These are phyloP conservation scores for Tenualosa thibaudeaui DNA, from an alignment of 2,797 vertebrate genomes.

Conservation along the genomic window DNA sequence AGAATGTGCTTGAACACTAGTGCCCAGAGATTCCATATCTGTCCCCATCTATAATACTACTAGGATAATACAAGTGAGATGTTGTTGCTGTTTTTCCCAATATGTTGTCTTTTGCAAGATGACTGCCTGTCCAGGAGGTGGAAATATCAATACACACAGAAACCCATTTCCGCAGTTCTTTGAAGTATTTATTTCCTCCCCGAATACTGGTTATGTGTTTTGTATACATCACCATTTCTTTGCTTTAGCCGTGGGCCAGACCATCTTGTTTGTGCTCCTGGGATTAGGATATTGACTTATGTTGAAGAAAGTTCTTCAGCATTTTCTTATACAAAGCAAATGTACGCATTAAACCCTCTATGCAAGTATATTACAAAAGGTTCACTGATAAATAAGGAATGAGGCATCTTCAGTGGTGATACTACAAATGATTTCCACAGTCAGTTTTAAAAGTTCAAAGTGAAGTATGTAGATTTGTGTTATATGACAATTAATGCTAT, in stretches of 20 bases:
- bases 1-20: not conserved
- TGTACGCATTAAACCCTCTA: constrained; percentile 12
- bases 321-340: not conserved
- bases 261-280: not conserved
- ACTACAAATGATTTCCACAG: not conserved
- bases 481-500: not conserved
- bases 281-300: not conserved
- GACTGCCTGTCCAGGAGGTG: not conserved
- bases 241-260: not conserved
- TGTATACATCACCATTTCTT: not conserved
- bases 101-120: not conserved
- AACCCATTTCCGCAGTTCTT: not conserved
- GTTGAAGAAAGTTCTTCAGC: not conserved
- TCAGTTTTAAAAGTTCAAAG: not conserved
- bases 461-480: not conserved
- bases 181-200: not conserved
- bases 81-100: not conserved
- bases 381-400: not conserved
- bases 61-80: not conserved
- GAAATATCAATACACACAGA: not conserved
- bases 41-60: not conserved
- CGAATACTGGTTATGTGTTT: not conserved
- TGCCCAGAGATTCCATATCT: not conserved
- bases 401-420: not conserved
- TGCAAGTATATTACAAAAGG: not conserved